Evolutionary conservation across 1,140 invertebrate species (phyloP), one percentile per base, ranked within the genome.

Genomic region (Meloidogyne floridensis): DNA sequence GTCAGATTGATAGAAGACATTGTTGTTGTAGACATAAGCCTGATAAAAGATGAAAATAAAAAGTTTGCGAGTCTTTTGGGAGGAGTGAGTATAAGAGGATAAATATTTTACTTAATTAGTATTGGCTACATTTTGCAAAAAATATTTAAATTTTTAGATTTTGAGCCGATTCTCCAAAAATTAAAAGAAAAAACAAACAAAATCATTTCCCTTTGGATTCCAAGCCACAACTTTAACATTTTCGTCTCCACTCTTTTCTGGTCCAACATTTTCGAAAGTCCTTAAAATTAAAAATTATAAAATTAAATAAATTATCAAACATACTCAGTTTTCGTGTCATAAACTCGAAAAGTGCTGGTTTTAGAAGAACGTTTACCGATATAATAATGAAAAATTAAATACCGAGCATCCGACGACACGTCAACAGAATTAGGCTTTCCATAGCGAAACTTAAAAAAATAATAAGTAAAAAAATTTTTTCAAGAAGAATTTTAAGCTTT

Each of bases 1-100:
- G 11, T 80, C 75, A 15, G 82, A 59, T 81, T 88, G 80, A 79
- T 88, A 89, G 83, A 85, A 89, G 59, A 89, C 74, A 42, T 89
- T 83, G 42, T 83, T 84, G 9, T 85, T 73, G 32, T 89, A 79
- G 1, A 87, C 88, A 77, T 88, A 89, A 0, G 83, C 86, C 86
- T 89, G 72, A 1, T 32, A 32, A 87, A 79, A 73, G 11, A 7
- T 5, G 11, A 72, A n/a, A 72, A 80, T n/a, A 6, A 43, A 79
- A 77, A 80, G 72, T 69, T 32, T 2, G 2, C 2, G 32, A 2
- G 32, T 32, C 32, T 32, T 32, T 32, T 32, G 32, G 32, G 32
- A 32, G 32, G 2, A 32, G 32, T 32, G 32, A 32, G 32, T 32
- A 32, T 32, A 32, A 32, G 32, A 32, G 32, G 32, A 2, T 32